These are phyloP conservation scores for Aphrocallistes beatrix DNA, from an alignment of 37 sponge, comb jelly and placozoan species.

Conservation along the genomic window DNA sequence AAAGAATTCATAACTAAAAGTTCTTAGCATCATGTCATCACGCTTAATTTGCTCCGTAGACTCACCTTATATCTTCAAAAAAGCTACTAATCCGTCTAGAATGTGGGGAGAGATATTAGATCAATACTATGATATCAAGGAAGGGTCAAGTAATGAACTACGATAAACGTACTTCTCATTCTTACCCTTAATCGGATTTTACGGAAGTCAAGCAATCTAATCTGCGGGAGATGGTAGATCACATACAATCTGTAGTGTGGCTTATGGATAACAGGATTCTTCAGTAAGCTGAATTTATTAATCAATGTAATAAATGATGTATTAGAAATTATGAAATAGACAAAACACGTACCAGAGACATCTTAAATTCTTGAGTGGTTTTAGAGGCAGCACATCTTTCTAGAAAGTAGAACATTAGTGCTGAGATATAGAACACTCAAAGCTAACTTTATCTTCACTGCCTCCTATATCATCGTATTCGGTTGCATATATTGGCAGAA, in stretches of 20 bases:
- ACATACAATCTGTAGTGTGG: conserved; percentile 64
- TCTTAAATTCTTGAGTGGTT: conserved; percentile 15
- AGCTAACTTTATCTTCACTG: too few species aligned
- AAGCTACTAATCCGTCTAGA: neutral
- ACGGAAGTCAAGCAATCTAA: conserved; percentile 80
- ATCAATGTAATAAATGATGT: too few species aligned
- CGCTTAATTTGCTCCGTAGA: neutral
- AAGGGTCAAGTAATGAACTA: neutral
- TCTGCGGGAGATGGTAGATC: conserved; percentile 63
- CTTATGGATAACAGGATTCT: conserved; percentile 77
- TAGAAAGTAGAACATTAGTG: too few species aligned
- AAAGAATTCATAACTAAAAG: too few species aligned
- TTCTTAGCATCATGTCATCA: neutral
- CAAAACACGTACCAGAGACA: neutral
- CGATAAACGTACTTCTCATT: neutral
- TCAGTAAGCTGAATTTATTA: conserved; percentile 43
- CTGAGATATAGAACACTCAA: too few species aligned
- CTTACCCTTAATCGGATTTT: conserved; percentile 63
- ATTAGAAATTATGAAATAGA: too few species aligned
- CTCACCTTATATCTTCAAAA: conserved; percentile 4
- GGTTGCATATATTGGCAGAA: too few species aligned
- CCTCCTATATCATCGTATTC: too few species aligned
- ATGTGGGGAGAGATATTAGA: neutral
- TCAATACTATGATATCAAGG: neutral
- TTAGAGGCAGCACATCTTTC: conserved; percentile 14